Base-by-base conservation (phyloP, 1,140 invertebrate species). In the Formica exsecta region DNA sequence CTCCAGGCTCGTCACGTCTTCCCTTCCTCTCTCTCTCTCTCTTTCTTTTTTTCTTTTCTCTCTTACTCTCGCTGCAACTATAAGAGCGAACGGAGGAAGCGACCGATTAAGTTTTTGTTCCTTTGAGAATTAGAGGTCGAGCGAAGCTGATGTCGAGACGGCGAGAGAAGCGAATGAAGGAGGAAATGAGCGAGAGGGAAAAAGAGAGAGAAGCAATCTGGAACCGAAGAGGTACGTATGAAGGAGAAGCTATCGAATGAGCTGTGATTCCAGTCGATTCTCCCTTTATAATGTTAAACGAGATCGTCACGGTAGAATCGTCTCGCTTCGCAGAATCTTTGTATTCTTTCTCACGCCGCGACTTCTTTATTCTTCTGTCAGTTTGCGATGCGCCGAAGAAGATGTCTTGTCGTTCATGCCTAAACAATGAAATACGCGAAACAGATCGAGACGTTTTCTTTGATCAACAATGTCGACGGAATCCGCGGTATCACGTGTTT, bases 81-180 rank as follows among this genome's bases (percentile, higher is more conserved):
- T 84, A 86, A 76, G 61, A 87, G 86, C 81, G 77, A 86, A 86
- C 89, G 76, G 75, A 94, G 94, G 94, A 94, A 94, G 92, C 91
- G 87, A 89, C 89, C 94, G 92, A 94, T 95, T 94, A 94, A 93
- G 93, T 94, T 94, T 94, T 94, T 95, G 93, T 91, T 87, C 86
- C 87, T 83, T 87, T 68, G 89, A 90, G 92, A 93, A 94, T 94
- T 92, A 94, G 93, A 93, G 89, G 87, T 89, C 84, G 88, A 90
- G 91, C 88, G 66, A 48, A 77, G 73, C 59, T 86, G 66, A 59
- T 83, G 79, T 65, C 41, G 73, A 80, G 76, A 81, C 36, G 44
- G 66, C 48, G 57, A 86, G 65, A 62, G 61, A 66, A 59, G 54
- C 44, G 62, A 65, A 64, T 68, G 74, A 71, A 59, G 41, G 64